Evolutionary conservation across 2,888 invertebrate species (phyloP).

Genomic region (Axea sp.): DNA sequence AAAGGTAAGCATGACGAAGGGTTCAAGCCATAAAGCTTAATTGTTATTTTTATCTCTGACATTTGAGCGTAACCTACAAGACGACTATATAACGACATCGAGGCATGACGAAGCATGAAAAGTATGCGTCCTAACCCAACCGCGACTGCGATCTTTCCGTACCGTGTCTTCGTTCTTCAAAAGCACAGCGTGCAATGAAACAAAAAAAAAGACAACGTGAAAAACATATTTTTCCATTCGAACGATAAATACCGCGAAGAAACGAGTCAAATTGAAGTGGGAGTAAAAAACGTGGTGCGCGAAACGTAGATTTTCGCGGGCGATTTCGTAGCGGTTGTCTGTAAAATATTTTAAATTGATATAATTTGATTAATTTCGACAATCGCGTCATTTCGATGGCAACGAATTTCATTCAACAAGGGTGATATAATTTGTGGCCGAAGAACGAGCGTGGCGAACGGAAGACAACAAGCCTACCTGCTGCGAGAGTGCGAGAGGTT

Average conservation of each 20-base stretch:
- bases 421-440: no score
- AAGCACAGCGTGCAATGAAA: no score
- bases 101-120: conserved; percentile 48
- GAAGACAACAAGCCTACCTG: conserved; percentile 45
- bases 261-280: no score
- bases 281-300: no score
- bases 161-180: background rate
- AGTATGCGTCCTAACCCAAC: conserved; percentile 39
- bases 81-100: conserved; percentile 37
- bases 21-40: conserved; percentile 49
- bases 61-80: conserved; percentile 56
- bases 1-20: conserved; percentile 56
- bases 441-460: conserved; percentile 19
- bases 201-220: background rate
- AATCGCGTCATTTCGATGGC: no score
- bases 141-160: conserved; percentile 11
- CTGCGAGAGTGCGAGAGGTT: conserved; percentile 55
- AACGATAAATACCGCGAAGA: no score
- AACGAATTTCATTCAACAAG: no score
- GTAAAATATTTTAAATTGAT: no score
- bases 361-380: no score
- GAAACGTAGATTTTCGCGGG: no score
- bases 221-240: no score
- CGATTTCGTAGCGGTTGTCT: no score
- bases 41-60: conserved; percentile 60